These are phyloP conservation scores for Gastrophryne carolinensis DNA, from an alignment of 2,797 vertebrate genomes.

Conservation along the genomic window DNA sequence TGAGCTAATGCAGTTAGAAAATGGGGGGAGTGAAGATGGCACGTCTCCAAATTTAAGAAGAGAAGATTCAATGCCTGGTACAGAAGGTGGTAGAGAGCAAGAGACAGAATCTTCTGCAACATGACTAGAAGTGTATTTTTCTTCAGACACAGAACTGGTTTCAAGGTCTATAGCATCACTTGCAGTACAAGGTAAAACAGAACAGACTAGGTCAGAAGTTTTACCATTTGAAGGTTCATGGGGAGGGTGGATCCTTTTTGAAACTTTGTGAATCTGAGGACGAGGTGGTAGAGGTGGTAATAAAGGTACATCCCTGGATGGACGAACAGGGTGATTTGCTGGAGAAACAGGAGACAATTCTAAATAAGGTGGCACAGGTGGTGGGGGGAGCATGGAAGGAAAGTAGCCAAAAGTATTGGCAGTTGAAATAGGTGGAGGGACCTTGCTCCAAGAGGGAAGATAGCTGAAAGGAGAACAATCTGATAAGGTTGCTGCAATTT, in stretches of 20 bases:
- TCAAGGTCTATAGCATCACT: too few relatives aligned
- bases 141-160: neutral
- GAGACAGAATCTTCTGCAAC: neutral
- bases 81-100: neutral
- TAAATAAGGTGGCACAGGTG: neutral
- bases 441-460: neutral
- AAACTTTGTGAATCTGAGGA: neutral
- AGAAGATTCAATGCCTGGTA: neutral
- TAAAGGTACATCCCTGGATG: neutral
- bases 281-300: neutral
- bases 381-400: neutral
- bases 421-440: neutral
- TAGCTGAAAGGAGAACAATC: neutral
- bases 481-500: neutral
- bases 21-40: neutral
- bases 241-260: neutral
- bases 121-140: neutral
- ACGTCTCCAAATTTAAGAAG: neutral
- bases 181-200: neutral
- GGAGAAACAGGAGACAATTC: neutral
- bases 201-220: neutral
- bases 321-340: neutral
- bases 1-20: neutral
- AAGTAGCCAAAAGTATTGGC: neutral
- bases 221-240: neutral